Base-by-base conservation (phyloP, 2,888 invertebrate genomes). In the Nowickia ferox region DNA sequence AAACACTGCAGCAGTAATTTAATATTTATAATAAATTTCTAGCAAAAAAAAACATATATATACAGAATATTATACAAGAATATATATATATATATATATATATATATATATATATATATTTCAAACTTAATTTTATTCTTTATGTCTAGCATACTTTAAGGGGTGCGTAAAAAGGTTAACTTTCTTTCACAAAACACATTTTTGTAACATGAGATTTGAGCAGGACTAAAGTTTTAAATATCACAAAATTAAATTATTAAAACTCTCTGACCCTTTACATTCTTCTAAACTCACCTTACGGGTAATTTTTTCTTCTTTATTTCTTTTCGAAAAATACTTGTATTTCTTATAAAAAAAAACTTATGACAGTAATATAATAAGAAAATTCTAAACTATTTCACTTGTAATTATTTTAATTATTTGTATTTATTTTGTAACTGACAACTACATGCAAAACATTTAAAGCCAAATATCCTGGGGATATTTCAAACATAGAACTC, bases 91-190 rank as follows among this genome's bases (percentile, higher is more conserved):
- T n/a, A n/a, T n/a, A n/a, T n/a, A n/a, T n/a, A n/a, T n/a, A n/a
- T n/a, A n/a, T n/a, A n/a, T n/a, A n/a, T n/a, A n/a, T n/a, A n/a
- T n/a, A n/a, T n/a, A n/a, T n/a, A n/a, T n/a, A n/a, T n/a, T n/a
- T n/a, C n/a, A n/a, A 40, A 22, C 6, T 1, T 17, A 19, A 66
- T 17, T 40, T 17, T 22, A 40, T 42, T 55, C 1, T 40, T 68
- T 15, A 68, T 42, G 13, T 59, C 38, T 38, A 46, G 78, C n/a
- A 78, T 84, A 84, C 59, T 69, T 79, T 79, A 42, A 55, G 71
- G 76, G n/a, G 11, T 10, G 1, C 9, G 4, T 9, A 42, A 19
- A 19, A 13, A 19, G 9, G 0, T 15, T 15, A 8, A 19, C 1
- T 63, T 30, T 63, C 9, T 6, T 11, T 44, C 15, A 40, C 38